Conservation (phyloP, 2,888 invertebrate species). For the Gymnocheta viridis region DNA sequence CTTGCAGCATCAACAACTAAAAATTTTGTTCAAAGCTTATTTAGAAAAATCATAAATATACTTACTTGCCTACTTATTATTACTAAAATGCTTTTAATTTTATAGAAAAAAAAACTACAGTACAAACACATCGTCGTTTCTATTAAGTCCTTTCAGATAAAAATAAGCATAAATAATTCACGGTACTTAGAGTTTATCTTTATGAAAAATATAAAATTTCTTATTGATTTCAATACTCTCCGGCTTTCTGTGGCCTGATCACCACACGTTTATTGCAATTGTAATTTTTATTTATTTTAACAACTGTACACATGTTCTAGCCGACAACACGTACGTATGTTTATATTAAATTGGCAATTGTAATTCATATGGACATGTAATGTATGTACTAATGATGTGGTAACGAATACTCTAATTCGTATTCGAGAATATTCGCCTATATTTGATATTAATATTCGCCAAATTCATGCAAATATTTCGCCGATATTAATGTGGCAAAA, state of each 20-base stretch:
- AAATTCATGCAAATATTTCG: too few species aligned
- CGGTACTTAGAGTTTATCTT: slow-evolving; percentile 1
- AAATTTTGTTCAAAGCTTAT: slow-evolving; percentile 8
- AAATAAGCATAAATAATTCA: slow-evolving; percentile 44
- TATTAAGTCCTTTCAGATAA: slow-evolving; percentile 45
- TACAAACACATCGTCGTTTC: slow-evolving; percentile 1
- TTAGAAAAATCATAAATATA: slow-evolving; percentile 36
- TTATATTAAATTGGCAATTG: slow-evolving; percentile 52
- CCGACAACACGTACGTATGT: slow-evolving; percentile 37
- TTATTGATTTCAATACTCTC: slow-evolving; percentile 52
- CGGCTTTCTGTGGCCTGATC: not conserved
- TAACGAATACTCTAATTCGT: too few species aligned
- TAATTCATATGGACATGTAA: not conserved
- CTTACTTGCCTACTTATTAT: slow-evolving; percentile 27
- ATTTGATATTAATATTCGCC: too few species aligned
- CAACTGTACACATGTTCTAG: slow-evolving; percentile 41
- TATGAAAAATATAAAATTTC: slow-evolving; percentile 9
- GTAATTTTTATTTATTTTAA: slow-evolving; percentile 65
- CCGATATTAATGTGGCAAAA: too few species aligned
- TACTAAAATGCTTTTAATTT: slow-evolving; percentile 30
- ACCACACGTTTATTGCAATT: slow-evolving; percentile 32
- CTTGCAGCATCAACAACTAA: slow-evolving; percentile 5
- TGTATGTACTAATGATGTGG: too few species aligned
- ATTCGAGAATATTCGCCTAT: too few species aligned
- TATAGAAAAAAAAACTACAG: not conserved